phyloP scores from a whole-genome alignment of 2,113 vertebrate species.

The Pantherophis guttatus region DNA sequence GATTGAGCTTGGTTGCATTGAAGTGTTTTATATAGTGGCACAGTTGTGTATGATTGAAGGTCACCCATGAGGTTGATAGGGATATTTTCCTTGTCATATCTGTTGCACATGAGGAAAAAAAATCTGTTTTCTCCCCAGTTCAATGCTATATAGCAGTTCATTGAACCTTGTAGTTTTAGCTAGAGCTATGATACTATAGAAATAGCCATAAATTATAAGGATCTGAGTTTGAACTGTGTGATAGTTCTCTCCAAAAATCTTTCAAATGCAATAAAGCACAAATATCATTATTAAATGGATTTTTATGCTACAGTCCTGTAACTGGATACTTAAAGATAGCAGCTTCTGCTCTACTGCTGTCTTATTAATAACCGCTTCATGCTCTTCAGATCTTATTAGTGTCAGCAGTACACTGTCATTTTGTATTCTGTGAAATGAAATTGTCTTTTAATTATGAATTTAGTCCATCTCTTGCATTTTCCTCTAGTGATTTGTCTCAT shows the following conservation, averaged over 20 bases:
- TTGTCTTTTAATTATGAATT: slow-evolving; percentile 23
- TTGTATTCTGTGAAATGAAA: slow-evolving; percentile 17
- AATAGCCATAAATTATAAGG: background rate
- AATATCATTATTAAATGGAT: background rate
- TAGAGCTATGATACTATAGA: background rate
- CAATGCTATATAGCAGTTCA: background rate
- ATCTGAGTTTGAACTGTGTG: background rate
- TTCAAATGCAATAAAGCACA: background rate
- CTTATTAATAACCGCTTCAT: slow-evolving; percentile 12
- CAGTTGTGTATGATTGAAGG: background rate
- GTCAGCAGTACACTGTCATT: slow-evolving; percentile 10
- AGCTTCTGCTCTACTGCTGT: background rate
- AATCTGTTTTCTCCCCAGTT: background rate
- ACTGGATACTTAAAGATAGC: background rate
- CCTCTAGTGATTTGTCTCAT: background rate
- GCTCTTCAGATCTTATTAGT: slow-evolving; percentile 9
- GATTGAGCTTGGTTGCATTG: background rate
- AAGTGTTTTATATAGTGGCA: background rate
- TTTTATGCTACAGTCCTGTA: background rate
- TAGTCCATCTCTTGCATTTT: background rate
- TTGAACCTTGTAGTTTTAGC: background rate
- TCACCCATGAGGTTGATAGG: background rate
- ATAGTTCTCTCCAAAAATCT: background rate
- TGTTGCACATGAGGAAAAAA: background rate
- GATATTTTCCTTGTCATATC: background rate